These are phyloP conservation scores for Limnodromus scolopaceus DNA, from an alignment of 2,797 vertebrate genomes.

Conservation along the genomic window DNA sequence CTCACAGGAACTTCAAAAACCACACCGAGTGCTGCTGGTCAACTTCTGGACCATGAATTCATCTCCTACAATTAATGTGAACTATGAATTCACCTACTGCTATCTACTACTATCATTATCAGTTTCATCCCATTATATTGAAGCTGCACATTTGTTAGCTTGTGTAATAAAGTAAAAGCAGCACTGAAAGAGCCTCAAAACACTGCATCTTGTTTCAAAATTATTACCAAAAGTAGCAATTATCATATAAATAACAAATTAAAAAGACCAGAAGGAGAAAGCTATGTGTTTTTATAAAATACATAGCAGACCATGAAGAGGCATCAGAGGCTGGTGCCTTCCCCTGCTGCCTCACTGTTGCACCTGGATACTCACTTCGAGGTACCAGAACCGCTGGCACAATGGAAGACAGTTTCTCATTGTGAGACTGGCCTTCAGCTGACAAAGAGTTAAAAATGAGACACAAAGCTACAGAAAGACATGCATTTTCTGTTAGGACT, in stretches of 20 bases:
- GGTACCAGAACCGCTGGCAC: background rate
- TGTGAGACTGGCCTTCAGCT: background rate
- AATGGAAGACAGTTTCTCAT: background rate
- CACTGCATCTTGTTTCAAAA: background rate
- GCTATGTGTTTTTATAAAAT: background rate
- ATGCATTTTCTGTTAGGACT: background rate
- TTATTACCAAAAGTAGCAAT: background rate
- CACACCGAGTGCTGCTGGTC: rapidly evolving
- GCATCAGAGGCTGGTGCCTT: background rate
- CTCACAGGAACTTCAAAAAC: background rate
- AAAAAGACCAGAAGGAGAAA: background rate
- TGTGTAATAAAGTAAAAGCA: background rate
- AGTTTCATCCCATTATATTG: background rate
- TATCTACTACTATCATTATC: background rate
- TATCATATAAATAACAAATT: background rate
- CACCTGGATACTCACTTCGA: background rate
- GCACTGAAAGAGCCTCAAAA: background rate
- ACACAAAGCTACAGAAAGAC: background rate
- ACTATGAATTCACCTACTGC: background rate
- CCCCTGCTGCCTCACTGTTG: background rate
- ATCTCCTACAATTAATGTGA: background rate
- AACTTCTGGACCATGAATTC: background rate
- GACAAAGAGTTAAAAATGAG: conserved; percentile 9
- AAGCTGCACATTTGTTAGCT: background rate
- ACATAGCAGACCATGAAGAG: background rate